Base-by-base conservation (phyloP, 2,888 invertebrate genomes). In the Drosophila parthenogenetica region DNA sequence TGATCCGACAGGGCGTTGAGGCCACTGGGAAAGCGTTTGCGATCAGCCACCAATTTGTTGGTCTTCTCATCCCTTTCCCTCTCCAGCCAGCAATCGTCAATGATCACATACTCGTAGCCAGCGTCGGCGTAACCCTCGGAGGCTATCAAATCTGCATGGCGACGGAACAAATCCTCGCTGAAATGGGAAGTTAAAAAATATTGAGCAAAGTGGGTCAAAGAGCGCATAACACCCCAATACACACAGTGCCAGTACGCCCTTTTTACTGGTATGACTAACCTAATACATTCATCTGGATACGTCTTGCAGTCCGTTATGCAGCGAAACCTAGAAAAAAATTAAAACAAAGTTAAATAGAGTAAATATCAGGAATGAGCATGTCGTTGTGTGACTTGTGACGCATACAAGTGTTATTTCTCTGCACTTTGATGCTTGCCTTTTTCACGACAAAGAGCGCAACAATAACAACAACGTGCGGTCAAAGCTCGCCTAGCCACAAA, bases 81-180 rank as follows among this genome's bases (percentile, higher is more conserved):
- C 79, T 95, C 94, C 87, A 95, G 91, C 96, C 96, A 96, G 90
- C 96, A 96, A 91, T 96, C 96, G 78, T 96, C 96, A 49, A 96
- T 94, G 53, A 94, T 95, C 0, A 96, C 92, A 84, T 96, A 96
- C 73, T 95, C 93, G 90, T 97, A 97, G 0, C 96, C 96, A 2
- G 94, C 95, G 8, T 93, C 94, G 2, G 93, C 91, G 89, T 95
- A 96, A 0, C 96, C 96, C 50, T 95, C 95, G 5, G 92, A 92
- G 0, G 94, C 94, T 90, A 96, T 91, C 8, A 93, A 83, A 81
- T 96, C 95, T 0, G 95, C 94, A 60, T 94, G 94, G 17, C 94
- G 92, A 78, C 92, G 93, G 76, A 95, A 94, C 5, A 95, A 91
- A 0, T 93, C 87, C 87, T 95, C 95, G 89, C 95, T 95, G 87